Conservation (phyloP, 2,797 vertebrate genomes). For the Amblyraja radiata region DNA sequence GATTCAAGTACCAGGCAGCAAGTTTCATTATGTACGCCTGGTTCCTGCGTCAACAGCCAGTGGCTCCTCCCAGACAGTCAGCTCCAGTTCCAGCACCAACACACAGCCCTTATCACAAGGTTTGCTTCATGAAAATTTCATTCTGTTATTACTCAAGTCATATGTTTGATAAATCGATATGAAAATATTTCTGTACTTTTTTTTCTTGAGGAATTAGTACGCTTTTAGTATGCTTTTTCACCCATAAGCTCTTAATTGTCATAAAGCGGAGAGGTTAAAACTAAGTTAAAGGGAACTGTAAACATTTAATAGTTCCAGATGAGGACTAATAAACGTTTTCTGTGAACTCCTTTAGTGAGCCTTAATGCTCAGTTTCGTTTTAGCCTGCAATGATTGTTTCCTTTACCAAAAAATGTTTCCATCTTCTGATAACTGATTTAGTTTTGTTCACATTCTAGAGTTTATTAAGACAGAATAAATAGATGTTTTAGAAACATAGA, state of each 20-base stretch:
- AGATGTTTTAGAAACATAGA: too few species aligned
- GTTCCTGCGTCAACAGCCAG: slow-evolving; percentile 84
- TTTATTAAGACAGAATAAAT: too few species aligned
- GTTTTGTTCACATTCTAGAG: neutral
- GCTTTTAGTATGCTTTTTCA: neutral
- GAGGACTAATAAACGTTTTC: neutral
- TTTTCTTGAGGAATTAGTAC: neutral
- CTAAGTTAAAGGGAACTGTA: neutral
- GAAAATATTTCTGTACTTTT: neutral
- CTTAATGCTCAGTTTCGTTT: neutral
- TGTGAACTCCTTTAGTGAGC: neutral
- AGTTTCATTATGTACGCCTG: slow-evolving; percentile 93
- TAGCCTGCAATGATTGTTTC: neutral
- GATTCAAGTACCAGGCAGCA: slow-evolving; percentile 95
- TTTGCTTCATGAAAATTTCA: slow-evolving; percentile 50
- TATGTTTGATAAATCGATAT: neutral
- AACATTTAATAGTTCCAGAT: neutral
- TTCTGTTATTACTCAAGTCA: neutral
- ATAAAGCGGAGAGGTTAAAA: neutral
- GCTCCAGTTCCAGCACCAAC: slow-evolving; percentile 72
- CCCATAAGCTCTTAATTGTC: neutral
- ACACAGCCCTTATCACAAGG: slow-evolving; percentile 79
- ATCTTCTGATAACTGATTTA: neutral
- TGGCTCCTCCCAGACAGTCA: slow-evolving; percentile 63
- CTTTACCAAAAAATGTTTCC: neutral